Evolutionary conservation across 2,888 invertebrate species (phyloP).

Genomic region (Cetonia aurata): DNA sequence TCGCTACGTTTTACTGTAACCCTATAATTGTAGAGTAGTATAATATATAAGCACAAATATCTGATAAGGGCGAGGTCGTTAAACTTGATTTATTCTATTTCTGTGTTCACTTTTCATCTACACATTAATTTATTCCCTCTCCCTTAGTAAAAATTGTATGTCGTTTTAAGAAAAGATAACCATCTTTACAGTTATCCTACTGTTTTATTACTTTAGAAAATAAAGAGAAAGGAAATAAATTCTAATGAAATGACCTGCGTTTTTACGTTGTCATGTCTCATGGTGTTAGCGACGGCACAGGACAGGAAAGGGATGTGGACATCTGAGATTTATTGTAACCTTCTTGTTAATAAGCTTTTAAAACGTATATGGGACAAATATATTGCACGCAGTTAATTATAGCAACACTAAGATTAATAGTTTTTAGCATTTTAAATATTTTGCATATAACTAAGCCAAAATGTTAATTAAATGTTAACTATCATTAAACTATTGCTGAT

Average conservation of each 20-base stretch:
- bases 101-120: constrained; percentile 34
- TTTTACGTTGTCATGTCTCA: constrained; percentile 26
- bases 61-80: constrained; percentile 19
- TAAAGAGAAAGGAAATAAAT: constrained; percentile 38
- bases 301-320: background rate
- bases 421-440: too few relatives aligned
- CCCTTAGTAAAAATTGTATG: background rate
- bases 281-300: constrained; percentile 11
- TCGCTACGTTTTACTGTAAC: too few relatives aligned
- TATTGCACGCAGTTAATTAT: background rate
- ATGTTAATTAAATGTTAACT: too few relatives aligned
- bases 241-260: constrained; percentile 32
- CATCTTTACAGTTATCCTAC: constrained; percentile 39
- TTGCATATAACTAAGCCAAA: too few relatives aligned
- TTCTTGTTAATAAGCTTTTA: constrained; percentile 10
- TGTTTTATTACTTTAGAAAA: constrained; percentile 41
- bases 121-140: constrained; percentile 28
- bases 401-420: too few relatives aligned
- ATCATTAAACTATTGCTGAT: too few relatives aligned
- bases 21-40: background rate
- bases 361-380: background rate
- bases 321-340: constrained; percentile 4
- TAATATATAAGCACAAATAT: constrained; percentile 22
- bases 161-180: constrained; percentile 17
- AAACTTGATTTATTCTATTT: constrained; percentile 29